phyloP scores from a whole-genome alignment of 2,113 vertebrate species.

The Marmota flaviventris region DNA sequence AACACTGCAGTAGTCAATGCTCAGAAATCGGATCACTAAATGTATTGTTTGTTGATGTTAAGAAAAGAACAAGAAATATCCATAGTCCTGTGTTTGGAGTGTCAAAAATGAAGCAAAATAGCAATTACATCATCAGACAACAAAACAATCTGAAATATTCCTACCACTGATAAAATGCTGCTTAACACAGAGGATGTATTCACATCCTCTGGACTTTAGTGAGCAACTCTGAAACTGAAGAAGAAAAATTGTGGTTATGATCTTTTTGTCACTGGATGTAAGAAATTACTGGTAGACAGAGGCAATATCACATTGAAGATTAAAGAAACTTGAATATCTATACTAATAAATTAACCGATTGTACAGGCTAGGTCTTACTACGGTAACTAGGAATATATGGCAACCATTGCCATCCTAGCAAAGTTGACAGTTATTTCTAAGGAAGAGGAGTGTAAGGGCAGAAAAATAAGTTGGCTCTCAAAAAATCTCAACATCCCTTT shows the following conservation, averaged over 20 bases:
- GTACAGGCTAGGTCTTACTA: background rate
- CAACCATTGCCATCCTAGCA: background rate
- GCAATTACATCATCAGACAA: background rate
- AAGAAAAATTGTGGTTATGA: background rate
- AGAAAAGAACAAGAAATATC: background rate
- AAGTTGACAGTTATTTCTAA: background rate
- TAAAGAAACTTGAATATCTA: constrained; percentile 14
- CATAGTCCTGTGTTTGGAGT: background rate
- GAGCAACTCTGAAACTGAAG: background rate
- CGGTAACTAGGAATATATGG: background rate
- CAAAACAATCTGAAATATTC: background rate
- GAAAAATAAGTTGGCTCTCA: background rate
- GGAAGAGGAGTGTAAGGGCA: background rate
- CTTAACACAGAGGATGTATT: background rate
- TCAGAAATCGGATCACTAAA: background rate
- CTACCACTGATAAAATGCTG: background rate
- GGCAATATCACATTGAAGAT: background rate
- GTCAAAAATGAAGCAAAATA: background rate
- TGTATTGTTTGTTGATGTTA: constrained; percentile 4
- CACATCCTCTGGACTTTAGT: background rate
- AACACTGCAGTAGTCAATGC: background rate
- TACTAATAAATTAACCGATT: background rate
- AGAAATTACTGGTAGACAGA: background rate
- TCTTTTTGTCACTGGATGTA: background rate
- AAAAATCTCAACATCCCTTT: background rate